Percentiles rank a stretch among this genome's conserved stretches.
phyloP scores from a whole-genome alignment of 2,113 vertebrate genomes.

The Syngnathoides biaculeatus region DNA sequence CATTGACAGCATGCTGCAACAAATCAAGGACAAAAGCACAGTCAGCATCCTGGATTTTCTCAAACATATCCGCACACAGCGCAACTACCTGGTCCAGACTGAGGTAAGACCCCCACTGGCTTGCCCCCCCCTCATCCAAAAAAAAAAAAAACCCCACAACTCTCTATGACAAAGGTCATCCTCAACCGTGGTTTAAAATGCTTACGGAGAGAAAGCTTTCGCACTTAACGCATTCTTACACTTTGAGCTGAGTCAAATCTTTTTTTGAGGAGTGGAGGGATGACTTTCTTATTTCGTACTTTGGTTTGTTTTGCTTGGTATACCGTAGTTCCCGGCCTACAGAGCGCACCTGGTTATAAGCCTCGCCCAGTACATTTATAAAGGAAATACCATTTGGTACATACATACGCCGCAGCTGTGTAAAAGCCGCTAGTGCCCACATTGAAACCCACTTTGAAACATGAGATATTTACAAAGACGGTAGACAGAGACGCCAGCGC shows the following conservation, averaged over 20 bases:
- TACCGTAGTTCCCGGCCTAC: no score
- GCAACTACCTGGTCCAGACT: constrained; percentile 99
- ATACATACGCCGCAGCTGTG: no score
- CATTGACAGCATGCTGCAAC: constrained; percentile 98
- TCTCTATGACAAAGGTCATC: neutral
- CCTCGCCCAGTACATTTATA: no score
- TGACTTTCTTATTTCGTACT: neutral
- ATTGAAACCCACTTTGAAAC: no score
- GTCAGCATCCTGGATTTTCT: constrained; percentile 98
- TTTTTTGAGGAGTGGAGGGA: neutral
- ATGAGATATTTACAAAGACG: no score
- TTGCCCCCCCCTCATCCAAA: no score
- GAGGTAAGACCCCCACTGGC: constrained; percentile 75
- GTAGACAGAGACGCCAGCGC: no score
- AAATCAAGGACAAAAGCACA: constrained; percentile 98
- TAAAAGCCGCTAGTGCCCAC: no score
- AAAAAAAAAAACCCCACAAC: no score
- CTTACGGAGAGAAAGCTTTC: neutral
- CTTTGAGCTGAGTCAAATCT: neutral
- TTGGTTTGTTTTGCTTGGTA: no score
- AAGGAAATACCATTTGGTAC: no score
- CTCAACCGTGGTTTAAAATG: neutral
- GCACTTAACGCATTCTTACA: neutral
- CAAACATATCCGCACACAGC: constrained; percentile 98
- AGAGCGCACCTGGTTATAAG: no score